Evolutionary conservation across 2,888 invertebrate species (phyloP), one percentile per base, ranked within the genome.

Genomic region (Micoletzkya japonica): DNA sequence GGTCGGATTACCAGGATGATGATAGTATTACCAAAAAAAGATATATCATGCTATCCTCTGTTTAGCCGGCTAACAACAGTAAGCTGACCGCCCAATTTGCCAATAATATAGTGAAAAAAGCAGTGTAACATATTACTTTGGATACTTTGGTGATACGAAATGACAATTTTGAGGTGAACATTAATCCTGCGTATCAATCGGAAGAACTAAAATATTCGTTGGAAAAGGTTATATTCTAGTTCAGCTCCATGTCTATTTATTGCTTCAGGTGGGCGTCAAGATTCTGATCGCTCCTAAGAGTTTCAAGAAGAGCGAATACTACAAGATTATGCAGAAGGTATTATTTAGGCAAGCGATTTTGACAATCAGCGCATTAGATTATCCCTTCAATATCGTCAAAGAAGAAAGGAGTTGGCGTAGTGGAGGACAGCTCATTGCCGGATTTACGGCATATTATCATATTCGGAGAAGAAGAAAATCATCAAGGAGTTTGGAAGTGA

Each of bases 251-350:
- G n/a, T n/a, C n/a, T n/a, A n/a, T n/a, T n/a, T n/a, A n/a, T n/a
- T n/a, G n/a, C n/a, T n/a, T n/a, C 44, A 44, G 44, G 91, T 87
- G 20, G 78, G 76, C 59, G 76, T 79, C 71, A 91, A 90, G 81
- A 90, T 90, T 0, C 84, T 93, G 7, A 86, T 93, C 1, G 88
- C 90, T 1, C 89, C 90, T 0, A 89, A 90, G 64, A 86, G 83
- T 1, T 91, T 90, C 82, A 90, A 90, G 84, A 88, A 87, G 0
- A 90, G 90, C 74, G 88, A 91, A 76, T 93, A 90, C 83, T 90
- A 91, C 74, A 87, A 73, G 39, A 80, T 73, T 39, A 70, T 81
- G 39, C 56, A 50, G 54, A 77, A 52, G n/a, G 3, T 32, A 6
- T 4, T 10, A 20, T 14, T 14, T 14, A 20, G 20, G 44, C 10